These are phyloP conservation scores for Chelon labrosus DNA, from an alignment of 2,797 vertebrate genomes.

Conservation along the genomic window DNA sequence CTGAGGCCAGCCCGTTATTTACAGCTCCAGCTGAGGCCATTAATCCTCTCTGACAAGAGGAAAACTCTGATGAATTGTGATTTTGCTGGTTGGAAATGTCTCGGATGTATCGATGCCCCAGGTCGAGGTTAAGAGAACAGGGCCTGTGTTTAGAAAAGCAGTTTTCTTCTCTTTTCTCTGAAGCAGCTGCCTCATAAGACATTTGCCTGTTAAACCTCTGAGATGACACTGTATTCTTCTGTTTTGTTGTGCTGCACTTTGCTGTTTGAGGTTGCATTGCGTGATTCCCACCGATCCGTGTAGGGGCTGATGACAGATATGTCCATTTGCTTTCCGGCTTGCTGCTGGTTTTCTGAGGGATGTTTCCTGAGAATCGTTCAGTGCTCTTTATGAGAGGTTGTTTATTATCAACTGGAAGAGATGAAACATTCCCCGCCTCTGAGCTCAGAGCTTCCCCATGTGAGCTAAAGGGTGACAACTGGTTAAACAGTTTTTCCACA, in stretches of 20 bases:
- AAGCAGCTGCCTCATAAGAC: slow-evolving; percentile 75
- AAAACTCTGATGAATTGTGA: slow-evolving; percentile 65
- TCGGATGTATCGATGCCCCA: slow-evolving; percentile 81
- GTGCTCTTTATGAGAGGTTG: slow-evolving; percentile 28
- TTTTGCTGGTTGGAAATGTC: slow-evolving; percentile 85
- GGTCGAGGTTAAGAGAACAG: slow-evolving; percentile 93
- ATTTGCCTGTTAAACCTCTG: slow-evolving; percentile 80
- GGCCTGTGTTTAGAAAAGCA: slow-evolving; percentile 83
- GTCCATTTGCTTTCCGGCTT: slow-evolving; percentile 68
- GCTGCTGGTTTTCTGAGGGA: slow-evolving; percentile 47
- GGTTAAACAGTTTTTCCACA: slow-evolving; percentile 85
- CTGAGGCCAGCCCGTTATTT: slow-evolving; percentile 69
- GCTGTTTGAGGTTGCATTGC: slow-evolving; percentile 58
- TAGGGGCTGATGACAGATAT: slow-evolving; percentile 42
- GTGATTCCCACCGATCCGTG: slow-evolving; percentile 44
- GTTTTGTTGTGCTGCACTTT: slow-evolving; percentile 70
- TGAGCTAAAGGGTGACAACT: slow-evolving; percentile 61
- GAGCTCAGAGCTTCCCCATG: slow-evolving; percentile 34
- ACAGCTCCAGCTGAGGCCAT: slow-evolving; percentile 53
- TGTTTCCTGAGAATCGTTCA: slow-evolving; percentile 54
- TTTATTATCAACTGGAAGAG: slow-evolving; percentile 35
- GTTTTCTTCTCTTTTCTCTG: slow-evolving; percentile 76
- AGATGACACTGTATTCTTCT: slow-evolving; percentile 71
- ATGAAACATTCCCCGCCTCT: slow-evolving; percentile 35
- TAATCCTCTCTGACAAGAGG: slow-evolving; percentile 57